Conservation (phyloP, 2,888 invertebrate genomes). For the Galeruca laticollis region DNA sequence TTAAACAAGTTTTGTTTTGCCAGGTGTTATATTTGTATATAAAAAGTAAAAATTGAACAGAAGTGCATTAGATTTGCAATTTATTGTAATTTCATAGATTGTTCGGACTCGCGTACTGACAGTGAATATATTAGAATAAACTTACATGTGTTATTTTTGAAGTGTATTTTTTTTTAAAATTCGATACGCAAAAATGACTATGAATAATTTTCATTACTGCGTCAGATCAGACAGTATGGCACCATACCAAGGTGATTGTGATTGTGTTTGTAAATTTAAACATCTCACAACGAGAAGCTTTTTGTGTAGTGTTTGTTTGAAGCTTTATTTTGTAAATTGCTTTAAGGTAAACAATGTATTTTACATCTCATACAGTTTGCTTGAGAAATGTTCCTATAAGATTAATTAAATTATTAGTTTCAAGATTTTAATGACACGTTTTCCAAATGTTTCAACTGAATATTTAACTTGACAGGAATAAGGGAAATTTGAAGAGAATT, state of each 20-base stretch:
- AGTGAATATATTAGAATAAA: slow-evolving; percentile 1
- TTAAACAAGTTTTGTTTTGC: not conserved
- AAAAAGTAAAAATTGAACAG: not conserved
- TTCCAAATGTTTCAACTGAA: no score
- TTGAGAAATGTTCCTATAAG: no score
- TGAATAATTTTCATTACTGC: slow-evolving; percentile 4
- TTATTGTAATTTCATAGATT: not conserved
- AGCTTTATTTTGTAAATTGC: slow-evolving; percentile 2
- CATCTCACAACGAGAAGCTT: slow-evolving; percentile 6
- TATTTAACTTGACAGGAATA: no score
- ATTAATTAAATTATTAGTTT: no score
- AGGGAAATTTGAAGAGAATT: no score
- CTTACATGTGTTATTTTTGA: not conserved
- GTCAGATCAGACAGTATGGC: slow-evolving; percentile 4
- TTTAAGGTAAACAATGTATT: slow-evolving; percentile 9
- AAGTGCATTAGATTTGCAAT: slow-evolving; percentile 5
- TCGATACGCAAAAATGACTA: not conserved
- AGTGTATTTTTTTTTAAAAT: not conserved
- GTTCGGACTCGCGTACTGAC: not conserved
- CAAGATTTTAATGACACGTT: no score
- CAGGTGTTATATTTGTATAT: slow-evolving; percentile 1
- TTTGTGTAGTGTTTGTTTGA: slow-evolving; percentile 8
- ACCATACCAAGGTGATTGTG: slow-evolving; percentile 2
- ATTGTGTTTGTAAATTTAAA: slow-evolving; percentile 3
- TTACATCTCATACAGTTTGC: not conserved